A percentile compares a stretch with the other conserved stretches of the same genome.
Evolutionary conservation across 2,888 invertebrate species (phyloP).

Genomic region (Caenorhabditis sinica): DNA sequence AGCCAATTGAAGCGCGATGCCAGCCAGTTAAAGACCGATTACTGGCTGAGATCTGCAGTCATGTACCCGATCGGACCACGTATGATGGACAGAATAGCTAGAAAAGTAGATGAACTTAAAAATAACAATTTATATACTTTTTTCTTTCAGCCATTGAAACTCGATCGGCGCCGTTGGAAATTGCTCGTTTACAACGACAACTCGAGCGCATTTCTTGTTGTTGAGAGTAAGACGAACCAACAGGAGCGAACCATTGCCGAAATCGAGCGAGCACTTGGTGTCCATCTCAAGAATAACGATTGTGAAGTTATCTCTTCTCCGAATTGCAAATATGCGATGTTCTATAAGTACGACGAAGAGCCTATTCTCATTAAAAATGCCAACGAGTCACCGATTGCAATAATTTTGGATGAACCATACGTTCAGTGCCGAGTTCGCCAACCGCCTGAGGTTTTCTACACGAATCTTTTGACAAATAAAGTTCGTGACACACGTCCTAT

Average conservation of each 20-base stretch:
- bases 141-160: not conserved
- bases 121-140: too few species aligned
- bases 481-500: not conserved
- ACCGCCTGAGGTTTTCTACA: not conserved
- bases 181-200: not conserved
- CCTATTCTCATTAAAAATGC: not conserved
- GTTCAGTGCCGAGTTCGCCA: not conserved
- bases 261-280: not conserved
- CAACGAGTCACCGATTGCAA: not conserved
- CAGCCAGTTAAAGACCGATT: not conserved
- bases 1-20: not conserved
- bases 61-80: not conserved
- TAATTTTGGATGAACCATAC: not conserved
- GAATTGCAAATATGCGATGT: not conserved
- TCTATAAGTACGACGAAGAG: not conserved
- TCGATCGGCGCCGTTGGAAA: too few species aligned
- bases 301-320: not conserved
- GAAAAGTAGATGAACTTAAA: not conserved
- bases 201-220: not conserved
- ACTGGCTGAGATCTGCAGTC: slow-evolving; percentile 1
- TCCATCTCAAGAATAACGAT: not conserved
- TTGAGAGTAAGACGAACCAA: not conserved
- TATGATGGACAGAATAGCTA: not conserved
- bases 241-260: not conserved
- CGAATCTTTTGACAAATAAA: not conserved